phyloP scores from a whole-genome alignment of 2,797 vertebrate genomes.

The Alcedo quadribrachys region DNA sequence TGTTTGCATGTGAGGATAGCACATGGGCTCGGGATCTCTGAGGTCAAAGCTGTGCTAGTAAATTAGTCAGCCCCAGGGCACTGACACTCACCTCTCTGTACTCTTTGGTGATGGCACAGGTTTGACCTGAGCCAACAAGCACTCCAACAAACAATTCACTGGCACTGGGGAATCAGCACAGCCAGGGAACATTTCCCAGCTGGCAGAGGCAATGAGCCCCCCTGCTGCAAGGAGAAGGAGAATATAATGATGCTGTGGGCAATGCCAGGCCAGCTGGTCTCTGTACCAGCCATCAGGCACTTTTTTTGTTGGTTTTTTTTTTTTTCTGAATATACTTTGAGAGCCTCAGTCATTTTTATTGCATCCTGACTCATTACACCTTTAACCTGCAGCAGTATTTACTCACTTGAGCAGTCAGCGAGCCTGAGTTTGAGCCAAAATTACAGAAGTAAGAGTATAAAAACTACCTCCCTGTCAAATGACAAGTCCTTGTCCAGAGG shows the following conservation, averaged over 20 bases:
- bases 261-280: constrained; percentile 26
- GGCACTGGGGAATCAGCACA: not conserved
- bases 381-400: not conserved
- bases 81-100: not conserved
- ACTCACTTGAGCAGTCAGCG: not conserved
- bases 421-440: not conserved
- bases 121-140: not conserved
- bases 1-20: not conserved
- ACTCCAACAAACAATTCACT: not conserved
- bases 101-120: not conserved
- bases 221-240: not conserved
- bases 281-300: not conserved
- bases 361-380: not conserved
- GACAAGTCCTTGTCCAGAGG: not conserved
- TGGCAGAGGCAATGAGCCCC: not conserved
- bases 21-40: rapidly evolving
- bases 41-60: not conserved
- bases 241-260: not conserved
- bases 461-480: not conserved
- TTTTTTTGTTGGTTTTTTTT: not conserved
- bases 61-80: not conserved
- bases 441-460: not conserved
- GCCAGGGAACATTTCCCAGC: not conserved
- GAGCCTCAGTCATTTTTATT: not conserved
- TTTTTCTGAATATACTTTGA: not conserved